A percentile compares a stretch with the other conserved stretches of the same genome.
These are phyloP conservation scores for Lagocephalus sceleratus DNA, from an alignment of 2,797 vertebrate species.

Conservation along the genomic window DNA sequence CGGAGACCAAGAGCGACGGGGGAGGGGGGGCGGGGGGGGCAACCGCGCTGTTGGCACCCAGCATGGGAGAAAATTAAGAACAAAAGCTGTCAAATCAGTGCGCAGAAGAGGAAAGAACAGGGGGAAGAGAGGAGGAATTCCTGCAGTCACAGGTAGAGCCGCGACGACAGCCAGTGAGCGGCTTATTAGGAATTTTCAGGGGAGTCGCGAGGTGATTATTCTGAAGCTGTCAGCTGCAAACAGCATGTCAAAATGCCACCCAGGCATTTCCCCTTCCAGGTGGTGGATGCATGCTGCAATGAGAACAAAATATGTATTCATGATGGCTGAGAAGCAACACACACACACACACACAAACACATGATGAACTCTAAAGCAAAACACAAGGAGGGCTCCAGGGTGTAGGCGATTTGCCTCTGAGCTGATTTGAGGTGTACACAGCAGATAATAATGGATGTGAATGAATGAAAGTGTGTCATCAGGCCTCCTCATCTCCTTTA, in stretches of 20 bases:
- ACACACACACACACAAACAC: constrained; percentile 9
- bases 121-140: not conserved
- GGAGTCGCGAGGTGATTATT: constrained; percentile 61
- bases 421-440: constrained; percentile 5
- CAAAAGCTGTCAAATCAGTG: constrained; percentile 59
- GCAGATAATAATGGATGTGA: constrained; percentile 26
- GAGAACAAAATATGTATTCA: constrained; percentile 48
- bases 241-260: constrained; percentile 55
- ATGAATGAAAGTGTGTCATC: constrained; percentile 26
- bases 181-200: constrained; percentile 60
- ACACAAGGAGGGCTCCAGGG: not conserved
- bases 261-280: constrained; percentile 38
- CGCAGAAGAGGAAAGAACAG: not conserved
- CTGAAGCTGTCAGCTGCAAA: constrained; percentile 60
- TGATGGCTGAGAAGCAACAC: constrained; percentile 35
- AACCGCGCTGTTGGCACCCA: constrained; percentile 56
- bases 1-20: too few species aligned
- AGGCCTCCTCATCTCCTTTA: not conserved
- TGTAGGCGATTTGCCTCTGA: constrained; percentile 8
- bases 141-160: constrained; percentile 37
- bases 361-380: not conserved
- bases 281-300: constrained; percentile 36
- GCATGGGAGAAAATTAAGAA: constrained; percentile 60
- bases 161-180: constrained; percentile 40
- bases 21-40: not conserved